These are phyloP conservation scores for Calephelis virginiensis DNA, from an alignment of 1,140 invertebrate species.

Conservation along the genomic window DNA sequence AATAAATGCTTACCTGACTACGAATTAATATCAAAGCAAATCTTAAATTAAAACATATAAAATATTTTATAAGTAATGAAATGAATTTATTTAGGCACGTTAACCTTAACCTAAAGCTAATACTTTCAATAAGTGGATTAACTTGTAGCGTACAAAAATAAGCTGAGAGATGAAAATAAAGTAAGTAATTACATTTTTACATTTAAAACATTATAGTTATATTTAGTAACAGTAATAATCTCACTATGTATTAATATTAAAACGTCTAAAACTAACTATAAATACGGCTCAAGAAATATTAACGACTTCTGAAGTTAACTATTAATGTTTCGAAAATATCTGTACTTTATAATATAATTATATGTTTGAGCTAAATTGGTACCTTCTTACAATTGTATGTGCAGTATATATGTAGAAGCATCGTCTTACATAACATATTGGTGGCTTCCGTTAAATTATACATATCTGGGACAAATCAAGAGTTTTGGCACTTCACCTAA, in stretches of 20 bases:
- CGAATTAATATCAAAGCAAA: neutral
- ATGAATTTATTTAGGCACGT: conserved; percentile 34
- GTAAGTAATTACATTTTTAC: conserved; percentile 2
- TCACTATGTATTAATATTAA: conserved; percentile 30
- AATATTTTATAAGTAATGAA: conserved; percentile 25
- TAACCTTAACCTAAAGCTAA: conserved; percentile 33
- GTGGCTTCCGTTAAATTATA: conserved; percentile 1
- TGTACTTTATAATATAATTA: conserved; percentile 25
- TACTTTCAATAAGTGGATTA: neutral
- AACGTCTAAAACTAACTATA: conserved; percentile 28
- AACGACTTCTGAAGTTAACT: conserved; percentile 30
- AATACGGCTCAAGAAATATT: conserved; percentile 37
- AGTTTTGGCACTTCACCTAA: conserved; percentile 13
- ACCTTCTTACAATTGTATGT: conserved; percentile 26
- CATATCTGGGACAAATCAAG: neutral
- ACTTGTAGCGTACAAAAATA: conserved; percentile 18
- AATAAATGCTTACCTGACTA: conserved; percentile 1
- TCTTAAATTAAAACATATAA: conserved; percentile 19
- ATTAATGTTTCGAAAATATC: conserved; percentile 35
- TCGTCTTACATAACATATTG: neutral
- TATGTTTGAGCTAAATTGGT: conserved; percentile 38
- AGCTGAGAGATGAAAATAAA: neutral
- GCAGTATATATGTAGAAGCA: neutral
- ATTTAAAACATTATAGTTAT: conserved; percentile 23
- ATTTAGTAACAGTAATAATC: conserved; percentile 29